phyloP scores from a whole-genome alignment of 2,113 vertebrate species.

The Campylomormyrus tamandua region DNA sequence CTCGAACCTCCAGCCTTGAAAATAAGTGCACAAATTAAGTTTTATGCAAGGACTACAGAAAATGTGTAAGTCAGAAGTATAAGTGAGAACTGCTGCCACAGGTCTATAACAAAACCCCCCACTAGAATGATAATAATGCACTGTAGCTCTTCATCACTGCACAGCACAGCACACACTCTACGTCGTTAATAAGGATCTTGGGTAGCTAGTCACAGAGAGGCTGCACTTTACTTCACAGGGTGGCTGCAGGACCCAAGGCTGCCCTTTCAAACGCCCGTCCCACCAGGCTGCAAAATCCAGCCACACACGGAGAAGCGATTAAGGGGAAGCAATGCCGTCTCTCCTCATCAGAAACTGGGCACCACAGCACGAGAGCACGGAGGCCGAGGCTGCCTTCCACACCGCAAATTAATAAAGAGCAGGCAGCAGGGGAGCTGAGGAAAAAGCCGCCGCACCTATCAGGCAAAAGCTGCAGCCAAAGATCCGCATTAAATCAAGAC shows the following conservation, averaged over 20 bases:
- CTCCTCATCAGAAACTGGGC: conserved; percentile 13
- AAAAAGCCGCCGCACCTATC: neutral
- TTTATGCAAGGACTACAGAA: neutral
- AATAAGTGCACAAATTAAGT: neutral
- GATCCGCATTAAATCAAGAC: neutral
- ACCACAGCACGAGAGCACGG: neutral
- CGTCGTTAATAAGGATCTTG: neutral
- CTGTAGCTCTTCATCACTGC: neutral
- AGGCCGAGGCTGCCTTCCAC: neutral
- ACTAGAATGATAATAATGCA: neutral
- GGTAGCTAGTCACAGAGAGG: neutral
- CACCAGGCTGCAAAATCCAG: conserved; percentile 8
- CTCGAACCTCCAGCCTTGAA: neutral
- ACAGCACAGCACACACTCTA: neutral
- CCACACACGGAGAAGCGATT: conserved; percentile 23
- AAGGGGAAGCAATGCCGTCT: conserved; percentile 20
- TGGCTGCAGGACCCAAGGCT: conserved; percentile 19
- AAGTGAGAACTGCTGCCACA: neutral
- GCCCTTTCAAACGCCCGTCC: conserved; percentile 34
- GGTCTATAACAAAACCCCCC: neutral
- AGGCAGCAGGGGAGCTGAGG: too few relatives aligned
- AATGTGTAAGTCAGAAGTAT: neutral
- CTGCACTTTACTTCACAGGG: neutral
- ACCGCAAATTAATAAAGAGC: neutral
- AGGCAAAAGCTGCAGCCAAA: neutral